Percentiles rank a stretch among this genome's conserved stretches.
These are phyloP conservation scores for Netelia melanura DNA, from an alignment of 2,888 invertebrate genomes.

Conservation along the genomic window DNA sequence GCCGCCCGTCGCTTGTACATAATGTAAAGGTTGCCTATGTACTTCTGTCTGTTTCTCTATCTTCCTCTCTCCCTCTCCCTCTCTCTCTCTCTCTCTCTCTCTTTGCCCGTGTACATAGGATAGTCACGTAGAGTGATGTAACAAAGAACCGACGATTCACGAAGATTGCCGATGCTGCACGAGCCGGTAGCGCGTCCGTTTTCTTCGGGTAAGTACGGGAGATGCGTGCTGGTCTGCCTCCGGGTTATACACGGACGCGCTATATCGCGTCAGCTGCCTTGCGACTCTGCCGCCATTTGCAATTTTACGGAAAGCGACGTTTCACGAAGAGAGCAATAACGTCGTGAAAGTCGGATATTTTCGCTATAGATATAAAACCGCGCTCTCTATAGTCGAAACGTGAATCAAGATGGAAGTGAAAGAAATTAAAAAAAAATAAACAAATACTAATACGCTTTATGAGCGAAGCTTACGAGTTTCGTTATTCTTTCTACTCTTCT, in stretches of 20 bases:
- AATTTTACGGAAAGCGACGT: slow-evolving; percentile 76
- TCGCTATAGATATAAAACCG: background rate
- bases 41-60: slow-evolving; percentile 2
- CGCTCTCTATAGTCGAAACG: background rate
- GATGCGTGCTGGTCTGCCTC: slow-evolving; percentile 38
- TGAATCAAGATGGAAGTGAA: background rate
- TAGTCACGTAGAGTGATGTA: slow-evolving; percentile 81
- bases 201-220: slow-evolving; percentile 59
- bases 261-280: slow-evolving; percentile 77
- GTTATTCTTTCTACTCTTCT: slow-evolving; percentile 5
- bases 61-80: no score
- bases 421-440: background rate
- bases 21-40: slow-evolving; percentile 64
- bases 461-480: slow-evolving; percentile 46
- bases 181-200: slow-evolving; percentile 68
- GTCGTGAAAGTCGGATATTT: slow-evolving; percentile 45
- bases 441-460: slow-evolving; percentile 9
- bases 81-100: no score
- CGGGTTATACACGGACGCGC: slow-evolving; percentile 53
- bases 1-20: slow-evolving; percentile 57
- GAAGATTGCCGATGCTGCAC: slow-evolving; percentile 77
- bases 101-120: slow-evolving; percentile 53
- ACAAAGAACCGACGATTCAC: slow-evolving; percentile 79
- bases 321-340: slow-evolving; percentile 46
- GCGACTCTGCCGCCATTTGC: slow-evolving; percentile 80